Base-by-base conservation (phyloP, 2,113 vertebrate genomes). In the Equus quagga region DNA sequence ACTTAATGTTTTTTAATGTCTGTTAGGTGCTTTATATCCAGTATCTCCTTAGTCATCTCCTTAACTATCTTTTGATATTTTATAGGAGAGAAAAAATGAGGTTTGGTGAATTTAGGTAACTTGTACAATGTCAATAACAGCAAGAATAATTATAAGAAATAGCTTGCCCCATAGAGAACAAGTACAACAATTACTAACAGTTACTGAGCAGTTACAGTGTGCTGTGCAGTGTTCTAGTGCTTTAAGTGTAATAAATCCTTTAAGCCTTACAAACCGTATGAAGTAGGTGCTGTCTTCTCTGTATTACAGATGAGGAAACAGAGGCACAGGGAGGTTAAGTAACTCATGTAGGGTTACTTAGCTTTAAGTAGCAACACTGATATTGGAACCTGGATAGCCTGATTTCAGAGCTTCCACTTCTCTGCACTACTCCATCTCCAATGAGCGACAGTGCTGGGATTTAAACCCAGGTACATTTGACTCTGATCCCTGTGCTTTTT, bases 1-100 rank as follows among this genome's bases (percentile, higher is more conserved):
- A 84, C 31, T 28, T 89, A 46, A 56, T 87, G 19, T 78, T 75
- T 86, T 36, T 89, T 44, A 67, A 5, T 67, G 14, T 51, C 56
- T 51, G 1, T 64, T 81, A 80, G 19, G 36, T 85, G 9, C 24
- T 90, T 80, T 90, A 36, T 64, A 73, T 64, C 8, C 8, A 80
- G 26, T 46, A 51, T 79, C 26, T 88, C 82, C 46, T 88, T 92
- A 58, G 67, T 87, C 36, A 41, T 41, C 36, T 41, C 58, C 18
- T 62, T 81, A 75, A 91, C 36, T 36, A 76, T 87, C 41, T 78
- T 88, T 87, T 92, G n/a, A 31, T 70, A 88, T 76, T 92, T 78
- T 78, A 76, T 58, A 76, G 78, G 65, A 70, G 31, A 87, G 62
- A 91, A 89, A 92, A 79, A 58, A 46, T 88, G 41, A 72, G 31